Percentiles rank a stretch among this genome's conserved stretches.
Evolutionary conservation across 2,888 invertebrate species (phyloP).

Genomic region (Apodemia mormo): DNA sequence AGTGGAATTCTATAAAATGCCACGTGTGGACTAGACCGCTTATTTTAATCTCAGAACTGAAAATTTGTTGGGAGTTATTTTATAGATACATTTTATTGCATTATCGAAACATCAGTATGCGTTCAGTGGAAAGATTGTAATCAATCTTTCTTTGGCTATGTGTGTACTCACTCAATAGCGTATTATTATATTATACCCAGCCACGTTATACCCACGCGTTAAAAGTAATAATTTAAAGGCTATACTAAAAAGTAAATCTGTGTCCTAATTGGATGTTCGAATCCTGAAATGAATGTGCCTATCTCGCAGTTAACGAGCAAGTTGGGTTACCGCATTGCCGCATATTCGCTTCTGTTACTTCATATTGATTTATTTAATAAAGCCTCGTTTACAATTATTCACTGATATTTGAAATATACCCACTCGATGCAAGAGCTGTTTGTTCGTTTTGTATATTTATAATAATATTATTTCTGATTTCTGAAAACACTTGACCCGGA

Average conservation of each 20-base stretch:
- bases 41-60: too few species aligned
- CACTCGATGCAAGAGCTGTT: neutral
- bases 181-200: too few species aligned
- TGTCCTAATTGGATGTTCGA: conserved; percentile 48
- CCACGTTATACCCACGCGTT: conserved; percentile 26
- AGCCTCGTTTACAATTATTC: neutral
- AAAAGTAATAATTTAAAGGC: conserved; percentile 47
- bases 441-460: conserved; percentile 8
- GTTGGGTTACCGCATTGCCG: conserved; percentile 35
- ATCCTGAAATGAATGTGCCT: conserved; percentile 38
- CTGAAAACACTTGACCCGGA: conserved; percentile 4
- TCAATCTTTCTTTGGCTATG: too few species aligned
- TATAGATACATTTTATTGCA: too few species aligned
- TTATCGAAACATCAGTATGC: too few species aligned
- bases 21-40: neutral
- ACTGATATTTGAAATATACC: neutral
- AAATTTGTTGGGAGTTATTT: too few species aligned
- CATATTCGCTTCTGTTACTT: conserved; percentile 35
- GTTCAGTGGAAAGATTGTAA: too few species aligned
- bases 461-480: neutral
- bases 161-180: too few species aligned
- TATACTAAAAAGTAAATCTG: conserved; percentile 48
- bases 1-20: too few species aligned
- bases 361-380: conserved; percentile 25
- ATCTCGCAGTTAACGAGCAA: conserved; percentile 40